These are phyloP conservation scores for Dascillus cervinus DNA, from an alignment of 2,888 invertebrate genomes.

Conservation along the genomic window DNA sequence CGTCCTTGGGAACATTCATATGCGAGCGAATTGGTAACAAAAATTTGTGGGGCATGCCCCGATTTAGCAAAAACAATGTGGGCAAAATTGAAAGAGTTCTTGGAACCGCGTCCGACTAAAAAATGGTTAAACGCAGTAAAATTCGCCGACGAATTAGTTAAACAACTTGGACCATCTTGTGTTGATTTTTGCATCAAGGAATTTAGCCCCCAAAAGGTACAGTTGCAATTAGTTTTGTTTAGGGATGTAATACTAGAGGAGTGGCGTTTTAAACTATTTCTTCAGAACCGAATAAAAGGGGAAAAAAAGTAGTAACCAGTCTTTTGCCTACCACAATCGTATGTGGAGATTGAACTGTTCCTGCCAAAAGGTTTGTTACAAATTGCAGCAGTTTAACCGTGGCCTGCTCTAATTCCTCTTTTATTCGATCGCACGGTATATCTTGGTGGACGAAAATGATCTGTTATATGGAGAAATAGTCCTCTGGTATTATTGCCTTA, in stretches of 20 bases:
- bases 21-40: conserved; percentile 54
- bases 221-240: not conserved
- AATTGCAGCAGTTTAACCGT: too few relatives aligned
- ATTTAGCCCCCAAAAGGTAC: conserved; percentile 45
- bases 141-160: conserved; percentile 44
- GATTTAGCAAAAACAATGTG: conserved; percentile 61
- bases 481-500: too few relatives aligned
- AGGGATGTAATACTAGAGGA: not conserved
- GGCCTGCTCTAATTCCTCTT: too few relatives aligned
- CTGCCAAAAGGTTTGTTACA: too few relatives aligned
- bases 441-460: too few relatives aligned
- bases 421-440: too few relatives aligned
- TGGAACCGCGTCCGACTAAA: conserved; percentile 52
- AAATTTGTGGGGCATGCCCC: conserved; percentile 61
- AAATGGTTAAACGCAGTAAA: conserved; percentile 48
- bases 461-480: too few relatives aligned
- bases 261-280: too few relatives aligned
- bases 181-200: conserved; percentile 44
- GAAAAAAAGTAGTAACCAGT: too few relatives aligned
- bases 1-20: conserved; percentile 62
- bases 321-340: too few relatives aligned
- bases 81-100: conserved; percentile 49
- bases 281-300: too few relatives aligned
- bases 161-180: conserved; percentile 45
- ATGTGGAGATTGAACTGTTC: too few relatives aligned